Percentiles rank a stretch among this genome's conserved stretches.
Conservation (phyloP, 2,797 vertebrate genomes). For the Buceros bicornis region DNA sequence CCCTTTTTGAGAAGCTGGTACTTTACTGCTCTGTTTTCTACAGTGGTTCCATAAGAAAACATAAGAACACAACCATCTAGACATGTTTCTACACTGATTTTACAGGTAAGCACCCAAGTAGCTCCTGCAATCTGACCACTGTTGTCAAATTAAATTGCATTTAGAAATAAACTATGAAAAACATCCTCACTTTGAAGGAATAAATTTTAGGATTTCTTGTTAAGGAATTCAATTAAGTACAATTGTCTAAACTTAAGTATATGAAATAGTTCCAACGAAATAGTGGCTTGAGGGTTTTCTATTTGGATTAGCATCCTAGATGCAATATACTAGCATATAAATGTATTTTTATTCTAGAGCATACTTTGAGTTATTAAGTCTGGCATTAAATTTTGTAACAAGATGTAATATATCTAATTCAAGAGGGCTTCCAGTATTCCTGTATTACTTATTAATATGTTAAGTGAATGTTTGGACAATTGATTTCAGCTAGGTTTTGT, state of each 20-base stretch:
- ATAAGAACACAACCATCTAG: neutral
- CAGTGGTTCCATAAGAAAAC: neutral
- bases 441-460: constrained; percentile 71
- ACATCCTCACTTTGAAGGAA: neutral
- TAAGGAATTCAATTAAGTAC: neutral
- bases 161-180: neutral
- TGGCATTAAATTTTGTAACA: constrained; percentile 66
- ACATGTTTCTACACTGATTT: neutral
- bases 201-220: neutral
- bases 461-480: constrained; percentile 68
- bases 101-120: neutral
- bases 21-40: neutral
- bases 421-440: constrained; percentile 58
- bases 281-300: rapidly evolving
- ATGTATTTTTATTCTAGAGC: constrained; percentile 35
- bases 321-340: neutral
- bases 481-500: constrained; percentile 62
- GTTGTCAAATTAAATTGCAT: neutral
- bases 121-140: neutral
- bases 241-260: neutral
- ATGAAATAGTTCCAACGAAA: neutral
- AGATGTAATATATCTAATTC: constrained; percentile 67
- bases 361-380: constrained; percentile 65
- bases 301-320: constrained; percentile 8
- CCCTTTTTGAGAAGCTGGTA: neutral